A percentile compares a stretch with the other conserved stretches of the same genome.
Evolutionary conservation across 1,140 invertebrate species (phyloP).

Genomic region (Amphibalanus amphitrite): DNA sequence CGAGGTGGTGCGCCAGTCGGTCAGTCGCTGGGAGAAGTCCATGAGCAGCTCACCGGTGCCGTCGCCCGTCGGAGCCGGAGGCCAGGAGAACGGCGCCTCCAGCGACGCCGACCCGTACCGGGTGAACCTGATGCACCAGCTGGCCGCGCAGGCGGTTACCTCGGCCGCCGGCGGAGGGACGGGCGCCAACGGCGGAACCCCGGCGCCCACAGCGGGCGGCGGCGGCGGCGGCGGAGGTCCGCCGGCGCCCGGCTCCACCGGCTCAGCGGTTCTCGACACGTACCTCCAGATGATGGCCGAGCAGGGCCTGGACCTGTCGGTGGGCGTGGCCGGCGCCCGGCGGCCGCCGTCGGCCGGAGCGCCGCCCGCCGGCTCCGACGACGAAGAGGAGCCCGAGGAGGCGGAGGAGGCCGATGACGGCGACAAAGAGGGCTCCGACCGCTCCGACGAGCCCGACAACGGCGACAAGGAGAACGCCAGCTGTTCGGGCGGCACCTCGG

Average conservation of each 20-base stretch:
- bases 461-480: too few relatives aligned
- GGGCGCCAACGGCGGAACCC: constrained; percentile 9
- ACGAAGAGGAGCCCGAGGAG: too few relatives aligned
- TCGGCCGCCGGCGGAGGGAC: constrained; percentile 10
- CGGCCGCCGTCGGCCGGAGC: neutral
- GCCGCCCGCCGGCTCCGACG: neutral
- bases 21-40: constrained; percentile 12
- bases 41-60: constrained; percentile 14
- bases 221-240: constrained; percentile 11
- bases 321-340: neutral
- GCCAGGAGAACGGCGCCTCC: constrained; percentile 17
- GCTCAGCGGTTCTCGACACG: constrained; percentile 17
- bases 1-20: constrained; percentile 17
- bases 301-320: constrained; percentile 17
- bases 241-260: constrained; percentile 13
- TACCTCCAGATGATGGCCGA: constrained; percentile 21
- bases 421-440: too few relatives aligned
- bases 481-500: too few relatives aligned
- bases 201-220: neutral
- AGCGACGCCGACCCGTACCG: constrained; percentile 12
- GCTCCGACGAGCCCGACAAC: too few relatives aligned
- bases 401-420: too few relatives aligned
- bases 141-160: constrained; percentile 7
- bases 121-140: neutral
- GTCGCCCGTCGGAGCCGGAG: constrained; percentile 7